phyloP scores from a whole-genome alignment of 2,888 invertebrate genomes.

The Thymelicus sylvestris region DNA sequence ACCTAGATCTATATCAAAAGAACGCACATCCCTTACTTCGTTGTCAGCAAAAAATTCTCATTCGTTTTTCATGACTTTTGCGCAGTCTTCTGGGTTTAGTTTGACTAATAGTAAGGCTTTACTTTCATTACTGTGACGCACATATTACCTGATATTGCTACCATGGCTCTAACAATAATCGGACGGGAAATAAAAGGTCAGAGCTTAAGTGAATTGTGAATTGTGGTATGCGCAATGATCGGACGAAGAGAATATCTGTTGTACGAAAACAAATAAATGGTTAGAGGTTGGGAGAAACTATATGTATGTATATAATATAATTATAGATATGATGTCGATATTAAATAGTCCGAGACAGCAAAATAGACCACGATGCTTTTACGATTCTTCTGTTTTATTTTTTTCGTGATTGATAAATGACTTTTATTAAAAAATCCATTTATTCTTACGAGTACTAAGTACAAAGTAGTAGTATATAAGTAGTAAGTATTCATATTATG shows the following conservation, averaged over 20 bases:
- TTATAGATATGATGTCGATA: not conserved
- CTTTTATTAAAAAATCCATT: no score
- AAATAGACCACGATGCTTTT: no score
- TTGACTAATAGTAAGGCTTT: slow-evolving; percentile 72
- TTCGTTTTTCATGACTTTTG: slow-evolving; percentile 61
- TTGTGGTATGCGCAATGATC: slow-evolving; percentile 33
- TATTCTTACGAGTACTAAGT: no score
- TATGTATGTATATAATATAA: not conserved
- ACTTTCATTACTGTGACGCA: slow-evolving; percentile 63
- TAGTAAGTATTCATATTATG: no score
- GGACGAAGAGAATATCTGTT: slow-evolving; percentile 16
- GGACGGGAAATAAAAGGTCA: slow-evolving; percentile 48
- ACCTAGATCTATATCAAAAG: slow-evolving; percentile 66
- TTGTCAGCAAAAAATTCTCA: slow-evolving; percentile 69
- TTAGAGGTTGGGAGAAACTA: slow-evolving; percentile 14
- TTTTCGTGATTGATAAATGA: no score
- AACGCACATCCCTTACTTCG: slow-evolving; percentile 46
- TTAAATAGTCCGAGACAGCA: no score
- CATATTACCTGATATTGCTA: slow-evolving; percentile 61
- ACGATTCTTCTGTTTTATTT: no score
- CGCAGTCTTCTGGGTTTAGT: slow-evolving; percentile 48
- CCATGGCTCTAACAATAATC: slow-evolving; percentile 58
- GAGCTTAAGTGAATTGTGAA: slow-evolving; percentile 50
- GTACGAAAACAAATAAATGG: slow-evolving; percentile 14
- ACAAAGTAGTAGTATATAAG: no score